Conservation (phyloP, 2,113 vertebrate genomes). For the Crotalus viridis region DNA sequence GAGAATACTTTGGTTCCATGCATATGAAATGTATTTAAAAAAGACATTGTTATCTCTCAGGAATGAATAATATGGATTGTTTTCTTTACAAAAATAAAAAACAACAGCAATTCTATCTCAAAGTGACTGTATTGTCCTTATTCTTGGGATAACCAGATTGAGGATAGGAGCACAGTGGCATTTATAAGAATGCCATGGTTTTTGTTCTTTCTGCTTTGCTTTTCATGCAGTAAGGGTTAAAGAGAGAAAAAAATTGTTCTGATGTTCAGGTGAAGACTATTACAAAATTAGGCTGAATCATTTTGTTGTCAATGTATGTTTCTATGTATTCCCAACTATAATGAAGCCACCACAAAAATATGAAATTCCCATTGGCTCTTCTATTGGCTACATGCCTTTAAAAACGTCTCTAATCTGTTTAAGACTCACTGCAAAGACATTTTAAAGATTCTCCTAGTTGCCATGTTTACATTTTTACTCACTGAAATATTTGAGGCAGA, state of each 20-base stretch:
- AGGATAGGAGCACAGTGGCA: neutral
- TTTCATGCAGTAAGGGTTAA: neutral
- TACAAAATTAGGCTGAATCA: neutral
- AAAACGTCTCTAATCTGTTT: conserved; percentile 2
- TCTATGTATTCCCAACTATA: neutral
- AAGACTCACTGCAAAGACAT: neutral
- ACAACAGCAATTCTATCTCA: too few species aligned
- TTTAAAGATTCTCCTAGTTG: conserved; percentile 15
- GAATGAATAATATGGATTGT: too few species aligned
- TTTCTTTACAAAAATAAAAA: too few species aligned
- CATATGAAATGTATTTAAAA: too few species aligned
- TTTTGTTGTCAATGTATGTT: conserved; percentile 18
- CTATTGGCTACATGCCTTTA: neutral
- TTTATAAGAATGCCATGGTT: neutral
- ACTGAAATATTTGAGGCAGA: neutral
- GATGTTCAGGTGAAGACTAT: neutral
- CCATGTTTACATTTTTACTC: neutral
- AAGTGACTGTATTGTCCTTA: too few species aligned
- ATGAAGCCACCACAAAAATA: conserved; percentile 1
- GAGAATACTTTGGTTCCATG: too few species aligned
- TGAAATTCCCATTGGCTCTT: neutral
- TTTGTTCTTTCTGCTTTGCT: neutral
- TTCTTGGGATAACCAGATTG: neutral
- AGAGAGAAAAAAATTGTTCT: neutral
- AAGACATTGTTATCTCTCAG: too few species aligned